Evolutionary conservation across 1,140 invertebrate species (phyloP).

Genomic region (Penaeus vannamei): DNA sequence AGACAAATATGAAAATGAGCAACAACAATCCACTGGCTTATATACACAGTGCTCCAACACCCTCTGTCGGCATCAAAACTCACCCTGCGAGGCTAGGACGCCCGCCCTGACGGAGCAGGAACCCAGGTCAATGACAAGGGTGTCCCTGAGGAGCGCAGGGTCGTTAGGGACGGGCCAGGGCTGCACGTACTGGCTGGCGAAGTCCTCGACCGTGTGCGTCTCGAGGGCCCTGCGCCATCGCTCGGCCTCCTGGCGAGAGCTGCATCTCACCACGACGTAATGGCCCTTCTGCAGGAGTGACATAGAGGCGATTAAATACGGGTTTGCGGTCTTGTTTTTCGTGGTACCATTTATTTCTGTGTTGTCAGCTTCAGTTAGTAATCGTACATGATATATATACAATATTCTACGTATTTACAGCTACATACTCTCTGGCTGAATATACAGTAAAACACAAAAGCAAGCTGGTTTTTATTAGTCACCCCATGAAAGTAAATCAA

Average conservation of each 20-base stretch:
- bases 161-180: constrained; percentile 73
- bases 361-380: not conserved
- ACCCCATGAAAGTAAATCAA: too few relatives aligned
- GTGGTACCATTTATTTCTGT: not conserved
- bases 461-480: too few relatives aligned
- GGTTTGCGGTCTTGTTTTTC: not conserved
- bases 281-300: constrained; percentile 73
- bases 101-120: constrained; percentile 77
- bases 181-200: constrained; percentile 74
- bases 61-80: constrained; percentile 53
- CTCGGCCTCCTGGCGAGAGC: constrained; percentile 73
- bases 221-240: constrained; percentile 75
- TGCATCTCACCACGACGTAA: constrained; percentile 75
- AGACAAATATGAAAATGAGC: not conserved
- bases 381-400: too few relatives aligned
- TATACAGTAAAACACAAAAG: too few relatives aligned
- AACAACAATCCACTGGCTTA: not conserved
- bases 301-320: not conserved
- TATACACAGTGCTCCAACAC: not conserved
- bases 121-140: constrained; percentile 77
- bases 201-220: constrained; percentile 75
- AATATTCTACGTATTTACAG: too few relatives aligned
- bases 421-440: too few relatives aligned
- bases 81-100: constrained; percentile 75
- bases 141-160: constrained; percentile 70